phyloP scores from a whole-genome alignment of 2,888 invertebrate genomes.

The Morpho helenor region DNA sequence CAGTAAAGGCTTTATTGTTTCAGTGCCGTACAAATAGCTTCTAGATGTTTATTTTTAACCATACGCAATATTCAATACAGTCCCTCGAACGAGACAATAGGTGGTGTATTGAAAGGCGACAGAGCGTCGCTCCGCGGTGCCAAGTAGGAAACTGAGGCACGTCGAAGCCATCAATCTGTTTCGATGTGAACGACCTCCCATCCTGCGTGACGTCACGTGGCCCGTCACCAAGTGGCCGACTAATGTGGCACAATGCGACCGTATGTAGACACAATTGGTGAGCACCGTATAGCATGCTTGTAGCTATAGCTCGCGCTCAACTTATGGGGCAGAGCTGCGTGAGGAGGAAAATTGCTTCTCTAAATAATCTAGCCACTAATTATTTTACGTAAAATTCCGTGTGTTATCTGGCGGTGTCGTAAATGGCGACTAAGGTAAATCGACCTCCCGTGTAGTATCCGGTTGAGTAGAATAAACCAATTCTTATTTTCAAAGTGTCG shows the following conservation, averaged over 20 bases:
- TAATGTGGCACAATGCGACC: slow-evolving; percentile 32
- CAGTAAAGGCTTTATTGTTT: too few species aligned
- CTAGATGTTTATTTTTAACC: not conserved
- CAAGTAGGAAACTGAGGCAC: slow-evolving; percentile 40
- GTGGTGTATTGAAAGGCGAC: slow-evolving; percentile 10
- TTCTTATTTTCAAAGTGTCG: too few species aligned
- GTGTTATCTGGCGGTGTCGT: too few species aligned
- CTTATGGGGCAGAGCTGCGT: too few species aligned
- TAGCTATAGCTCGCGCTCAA: too few species aligned
- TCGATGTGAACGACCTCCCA: slow-evolving; percentile 56
- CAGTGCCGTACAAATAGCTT: too few species aligned
- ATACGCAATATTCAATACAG: slow-evolving; percentile 5
- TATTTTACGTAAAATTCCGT: too few species aligned
- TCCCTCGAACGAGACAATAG: slow-evolving; percentile 9
- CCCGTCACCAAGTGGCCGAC: slow-evolving; percentile 35
- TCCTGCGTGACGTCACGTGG: slow-evolving; percentile 44
- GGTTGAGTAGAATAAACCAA: too few species aligned
- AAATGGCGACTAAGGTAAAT: too few species aligned
- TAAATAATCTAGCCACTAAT: too few species aligned
- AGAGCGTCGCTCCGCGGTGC: slow-evolving; percentile 23
- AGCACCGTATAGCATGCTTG: not conserved
- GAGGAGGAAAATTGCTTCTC: too few species aligned
- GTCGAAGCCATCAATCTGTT: slow-evolving; percentile 52
- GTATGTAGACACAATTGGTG: slow-evolving; percentile 15
- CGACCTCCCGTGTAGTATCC: too few species aligned